Base-by-base conservation (phyloP, 1,140 invertebrate species). In the Caerostris extrusa region DNA sequence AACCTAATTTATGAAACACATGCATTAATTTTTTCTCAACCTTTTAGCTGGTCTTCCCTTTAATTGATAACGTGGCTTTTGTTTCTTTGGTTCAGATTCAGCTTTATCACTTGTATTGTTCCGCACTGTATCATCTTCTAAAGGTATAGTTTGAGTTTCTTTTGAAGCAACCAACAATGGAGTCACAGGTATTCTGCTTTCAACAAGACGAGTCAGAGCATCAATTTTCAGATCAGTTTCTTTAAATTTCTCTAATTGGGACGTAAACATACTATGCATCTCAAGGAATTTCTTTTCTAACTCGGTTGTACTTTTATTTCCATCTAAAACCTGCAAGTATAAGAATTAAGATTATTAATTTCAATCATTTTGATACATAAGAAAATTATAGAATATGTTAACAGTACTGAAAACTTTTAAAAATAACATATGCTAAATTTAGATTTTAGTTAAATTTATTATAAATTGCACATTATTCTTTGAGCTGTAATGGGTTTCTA, bases 261-360 rank as follows among this genome's bases (percentile, higher is more conserved):
- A 34, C 19, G 90, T 8, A 7, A 92, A 17, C 19, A 92, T 2
- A 67, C 60, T 85, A 19, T 92, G 90, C 53, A 85, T 5, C 55
- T 92, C 90, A 4, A 56, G 17, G 7, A 91, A 56, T 91, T 91
- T 91, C n/a, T 91, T 91, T 60, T 91, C 90, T 12, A 91, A 58
- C 7, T 91, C 71, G 5, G 34, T 8, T 53, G 81, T 81, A 7
- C 55, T 58, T 61, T 91, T 91, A 60, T 3, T 60, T n/a, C 81
- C 10, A 14, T 91, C 90, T 7, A 56, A 19, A 53, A 91, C 57
- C 90, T 91, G 12, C 3, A 91, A 55, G 34, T 34, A 34, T 34
- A 34, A 34, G 34, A 34, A 34, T 34, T 34, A 34, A 34, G 34
- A 34, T 34, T 34, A 34, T 34, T 34, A 34, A 34, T 34, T 34